Base-by-base conservation (phyloP, 2,888 invertebrate species). In the Alloscopus bannaensis region DNA sequence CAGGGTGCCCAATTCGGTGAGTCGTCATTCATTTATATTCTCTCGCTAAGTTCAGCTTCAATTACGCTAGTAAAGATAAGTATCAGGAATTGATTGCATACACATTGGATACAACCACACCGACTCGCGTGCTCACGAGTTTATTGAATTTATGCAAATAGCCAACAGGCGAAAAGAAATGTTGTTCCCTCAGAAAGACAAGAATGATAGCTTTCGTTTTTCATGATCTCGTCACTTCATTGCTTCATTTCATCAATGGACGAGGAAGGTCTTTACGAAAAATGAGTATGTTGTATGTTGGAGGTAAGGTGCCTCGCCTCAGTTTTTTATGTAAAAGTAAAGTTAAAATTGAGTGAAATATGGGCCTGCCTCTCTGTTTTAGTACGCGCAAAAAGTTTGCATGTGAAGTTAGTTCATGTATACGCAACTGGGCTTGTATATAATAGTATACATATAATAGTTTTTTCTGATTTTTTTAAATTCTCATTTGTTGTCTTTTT, bases 191-290 rank as follows among this genome's bases (percentile, higher is more conserved):
- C 36, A 36, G 6, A 13, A 36, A 20, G n/a, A 59, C 59, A n/a
- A n/a, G n/a, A n/a, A n/a, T n/a, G n/a, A 60, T 57, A 71, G 62
- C 71, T 71, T 72, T 72, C 72, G 55, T 72, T 65, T 64, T 72
- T 45, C 72, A 65, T 55, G 42, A 72, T 72, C n/a, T 28, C n/a
- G n/a, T 72, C 72, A 1, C 29, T n/a, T 20, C 22, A 20, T 40
- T 24, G 8, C 45, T 24, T 52, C 45, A 16, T 52, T 52, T 3
- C 6, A n/a, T 57, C 28, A 65, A 65, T 47, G 28, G 65, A n/a
- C n/a, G n/a, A n/a, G n/a, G n/a, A n/a, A n/a, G n/a, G n/a, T n/a
- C n/a, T n/a, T n/a, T n/a, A n/a, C n/a, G n/a, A n/a, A n/a, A n/a
- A n/a, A n/a, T n/a, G n/a, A n/a, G n/a, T n/a, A n/a, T n/a, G n/a